Base-by-base conservation (phyloP, 23 tunicate species). In the Ascidia mentula region DNA sequence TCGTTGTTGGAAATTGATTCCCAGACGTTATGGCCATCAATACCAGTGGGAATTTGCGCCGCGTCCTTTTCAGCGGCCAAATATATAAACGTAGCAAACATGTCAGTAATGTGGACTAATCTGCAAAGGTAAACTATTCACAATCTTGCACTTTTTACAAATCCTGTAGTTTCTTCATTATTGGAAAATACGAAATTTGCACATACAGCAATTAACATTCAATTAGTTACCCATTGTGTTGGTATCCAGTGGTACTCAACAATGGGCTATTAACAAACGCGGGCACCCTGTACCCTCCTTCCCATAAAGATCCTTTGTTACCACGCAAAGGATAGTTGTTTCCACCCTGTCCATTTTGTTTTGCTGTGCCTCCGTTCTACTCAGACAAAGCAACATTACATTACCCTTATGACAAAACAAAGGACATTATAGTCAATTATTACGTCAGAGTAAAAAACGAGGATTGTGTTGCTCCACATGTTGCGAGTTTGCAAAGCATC, bases 201-300 rank as follows among this genome's bases (percentile, higher is more conserved):
- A 18, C 18, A 45, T 45, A 45, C 17, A 45, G 60, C 60, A 45
- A 45, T 45, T n/a, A n/a, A n/a, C n/a, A n/a, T n/a, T n/a, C 53
- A 9, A 9, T 31, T 45, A 12, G 5, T 61, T 30, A 81, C 85
- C 85, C 85, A 36, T 81, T 38, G 40, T 81, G 59, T 46, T 28
- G 28, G 77, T 72, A 81, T 20, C 85, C 85, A 17, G 33, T 71
- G 34, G 72, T 71, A 22, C 46, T 22, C 12, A 81, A 78, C 5
- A 81, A 36, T 17, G 69, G 72, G 77, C 85, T 81, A 5, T 26
- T 5, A 24, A 86, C 77, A 80, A 86, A 86, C 32, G 90, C 85
- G 8, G 90, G 90, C 13, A 86, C 90, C 30, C 90, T 34, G 46
- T 80, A 75, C 8, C 90, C 90, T 31, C 90, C 90, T 72, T 86